Evolutionary conservation across 2,888 invertebrate species (phyloP).

Genomic region (Euzophera pinguis): DNA sequence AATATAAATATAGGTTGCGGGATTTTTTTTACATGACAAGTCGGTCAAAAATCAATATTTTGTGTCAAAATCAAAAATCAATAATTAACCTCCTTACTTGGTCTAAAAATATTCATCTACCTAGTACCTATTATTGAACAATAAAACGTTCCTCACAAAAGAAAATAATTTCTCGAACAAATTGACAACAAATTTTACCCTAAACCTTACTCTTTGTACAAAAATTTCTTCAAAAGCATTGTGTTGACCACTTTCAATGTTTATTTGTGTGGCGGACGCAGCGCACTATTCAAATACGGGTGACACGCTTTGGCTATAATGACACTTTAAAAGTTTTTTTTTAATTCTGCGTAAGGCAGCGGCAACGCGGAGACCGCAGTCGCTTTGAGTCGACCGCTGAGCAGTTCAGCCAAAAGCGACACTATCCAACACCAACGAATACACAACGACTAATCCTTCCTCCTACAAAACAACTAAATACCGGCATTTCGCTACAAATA

Average conservation of each 20-base stretch:
- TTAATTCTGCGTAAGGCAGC: slow-evolving; percentile 51
- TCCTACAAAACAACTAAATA: slow-evolving; percentile 60
- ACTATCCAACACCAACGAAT: slow-evolving; percentile 56
- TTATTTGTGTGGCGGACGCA: slow-evolving; percentile 17
- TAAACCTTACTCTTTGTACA: slow-evolving; percentile 4
- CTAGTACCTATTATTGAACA: not conserved
- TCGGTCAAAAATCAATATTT: too few species aligned
- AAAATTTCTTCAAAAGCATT: slow-evolving; percentile 6
- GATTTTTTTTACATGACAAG: too few species aligned
- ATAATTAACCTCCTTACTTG: too few species aligned
- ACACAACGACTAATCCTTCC: slow-evolving; percentile 63
- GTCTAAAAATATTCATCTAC: not conserved
- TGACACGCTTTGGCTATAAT: slow-evolving; percentile 37
- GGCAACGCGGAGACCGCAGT: slow-evolving; percentile 36
- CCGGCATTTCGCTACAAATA: slow-evolving; percentile 66
- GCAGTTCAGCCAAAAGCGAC: slow-evolving; percentile 34
- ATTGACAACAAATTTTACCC: not conserved
- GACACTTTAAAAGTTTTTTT: slow-evolving; percentile 45
- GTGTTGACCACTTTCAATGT: slow-evolving; percentile 9
- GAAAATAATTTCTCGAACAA: slow-evolving; percentile 5
- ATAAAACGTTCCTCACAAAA: not conserved
- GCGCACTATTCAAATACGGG: slow-evolving; percentile 23
- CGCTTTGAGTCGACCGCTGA: slow-evolving; percentile 42
- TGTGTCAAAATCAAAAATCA: too few species aligned
- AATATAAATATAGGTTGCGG: too few species aligned